Base-by-base conservation (phyloP, 2,113 vertebrate species). In the Anarrhichthys ocellatus region DNA sequence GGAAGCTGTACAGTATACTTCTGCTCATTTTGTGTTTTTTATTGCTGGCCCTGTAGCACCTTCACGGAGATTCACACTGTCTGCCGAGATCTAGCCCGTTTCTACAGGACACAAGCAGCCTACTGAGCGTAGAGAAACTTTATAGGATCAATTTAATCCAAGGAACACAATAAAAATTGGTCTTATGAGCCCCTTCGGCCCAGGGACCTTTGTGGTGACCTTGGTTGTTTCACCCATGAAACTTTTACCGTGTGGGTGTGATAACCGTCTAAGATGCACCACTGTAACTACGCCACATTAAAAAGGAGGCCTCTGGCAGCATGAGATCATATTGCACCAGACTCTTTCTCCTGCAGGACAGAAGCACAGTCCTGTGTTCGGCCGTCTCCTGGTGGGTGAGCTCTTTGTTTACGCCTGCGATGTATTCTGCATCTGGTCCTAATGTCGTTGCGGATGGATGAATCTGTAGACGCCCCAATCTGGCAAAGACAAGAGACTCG, bases 361-460 rank as follows among this genome's bases (percentile, higher is more conserved):
- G 65, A 48, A 61, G 36, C 48, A 40, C 1, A 7, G 63, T 27
- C 6, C 61, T 54, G 38, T 71, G 61, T 77, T 70, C 65, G 10
- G 32, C 29, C 1, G 62, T 46, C 34, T 63, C 29, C 52, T 78
- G 38, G 58, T 46, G 20, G 71, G 42, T 3, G 34, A 76, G 71
- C 46, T 36, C 46, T 82, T 78, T 50, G 44, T 73, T 82, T 73
- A n/a, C 1, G 7, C 34, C 44, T 24, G 40, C 73, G 44, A 77
- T 61, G n/a, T 34, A 77, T 82, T 80, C 68, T 77, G 48, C 22
- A 69, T 69, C 61, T 72, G 56, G 32, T 73, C 40, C 73, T 72
- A 54, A 78, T 61, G 62, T 42, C 50, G 63, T 38, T 80, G 56
- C 74, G 56, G 58, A 67, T 48, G 1, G n/a, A 81, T 68, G 44